These are phyloP conservation scores for Myripristis jacobus DNA, from an alignment of 2,797 vertebrate species.

Conservation along the genomic window DNA sequence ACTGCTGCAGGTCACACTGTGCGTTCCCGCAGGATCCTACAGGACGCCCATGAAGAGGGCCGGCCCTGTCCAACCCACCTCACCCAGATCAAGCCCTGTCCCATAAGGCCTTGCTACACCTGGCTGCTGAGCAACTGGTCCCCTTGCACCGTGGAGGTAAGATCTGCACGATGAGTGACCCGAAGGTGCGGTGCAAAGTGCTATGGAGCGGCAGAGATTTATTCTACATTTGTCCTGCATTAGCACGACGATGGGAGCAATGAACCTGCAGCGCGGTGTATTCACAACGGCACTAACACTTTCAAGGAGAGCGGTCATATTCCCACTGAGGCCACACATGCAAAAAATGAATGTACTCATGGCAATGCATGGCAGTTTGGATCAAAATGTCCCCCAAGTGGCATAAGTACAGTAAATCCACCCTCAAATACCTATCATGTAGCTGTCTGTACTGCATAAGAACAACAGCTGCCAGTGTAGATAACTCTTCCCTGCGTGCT, in stretches of 20 bases:
- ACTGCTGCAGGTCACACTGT: conserved; percentile 85
- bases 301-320: background rate
- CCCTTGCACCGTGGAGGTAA: conserved; percentile 89
- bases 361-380: no score
- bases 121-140: conserved; percentile 94
- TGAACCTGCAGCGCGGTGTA: background rate
- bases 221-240: background rate
- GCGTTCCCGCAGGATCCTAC: conserved; percentile 87
- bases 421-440: background rate
- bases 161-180: conserved; percentile 16
- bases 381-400: no score
- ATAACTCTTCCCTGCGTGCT: background rate
- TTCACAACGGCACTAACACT: background rate
- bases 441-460: background rate
- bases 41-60: conserved; percentile 89
- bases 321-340: no score
- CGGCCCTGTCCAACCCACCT: conserved; percentile 90
- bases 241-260: background rate
- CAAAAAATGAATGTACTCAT: no score
- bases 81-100: conserved; percentile 89
- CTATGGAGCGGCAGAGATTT: background rate
- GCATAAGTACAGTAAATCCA: no score
- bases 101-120: conserved; percentile 90
- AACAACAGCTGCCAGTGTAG: background rate
- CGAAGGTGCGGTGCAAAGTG: background rate